Evolutionary conservation across 2,797 vertebrate species (phyloP).

Genomic region (Lates japonicus): DNA sequence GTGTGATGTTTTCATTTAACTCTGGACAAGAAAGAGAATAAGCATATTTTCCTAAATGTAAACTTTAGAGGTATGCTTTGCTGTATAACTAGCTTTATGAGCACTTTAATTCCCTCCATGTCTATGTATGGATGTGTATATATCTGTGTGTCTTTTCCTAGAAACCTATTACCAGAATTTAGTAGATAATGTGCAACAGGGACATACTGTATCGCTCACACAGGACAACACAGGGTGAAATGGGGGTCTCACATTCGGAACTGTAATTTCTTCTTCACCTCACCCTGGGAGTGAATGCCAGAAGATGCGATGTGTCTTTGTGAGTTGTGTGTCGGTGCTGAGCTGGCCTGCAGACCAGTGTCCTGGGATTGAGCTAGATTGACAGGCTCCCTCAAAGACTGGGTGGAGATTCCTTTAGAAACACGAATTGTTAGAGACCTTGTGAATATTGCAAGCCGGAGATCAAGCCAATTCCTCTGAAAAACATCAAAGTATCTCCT

Average conservation of each 20-base stretch:
- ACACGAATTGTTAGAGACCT: slow-evolving; percentile 12
- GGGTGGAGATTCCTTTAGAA: slow-evolving; percentile 75
- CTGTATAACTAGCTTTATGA: neutral
- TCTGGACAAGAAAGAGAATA: neutral
- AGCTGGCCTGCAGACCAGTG: slow-evolving; percentile 51
- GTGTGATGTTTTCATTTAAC: neutral
- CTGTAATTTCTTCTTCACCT: slow-evolving; percentile 18
- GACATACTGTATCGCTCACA: neutral
- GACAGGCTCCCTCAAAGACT: slow-evolving; percentile 76
- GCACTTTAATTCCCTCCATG: neutral
- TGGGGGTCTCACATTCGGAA: neutral
- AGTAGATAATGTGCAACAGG: no score
- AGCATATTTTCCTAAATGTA: neutral
- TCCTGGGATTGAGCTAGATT: slow-evolving; percentile 57
- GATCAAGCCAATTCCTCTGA: neutral
- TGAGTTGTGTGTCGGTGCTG: slow-evolving; percentile 57
- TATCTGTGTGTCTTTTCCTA: no score
- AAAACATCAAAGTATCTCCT: neutral
- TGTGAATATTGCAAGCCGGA: neutral
- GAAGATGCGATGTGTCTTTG: slow-evolving; percentile 62
- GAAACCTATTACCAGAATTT: no score
- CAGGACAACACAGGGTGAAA: slow-evolving; percentile 6
- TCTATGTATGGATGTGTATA: neutral
- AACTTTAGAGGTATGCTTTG: neutral
- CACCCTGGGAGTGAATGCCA: slow-evolving; percentile 75